A percentile compares a stretch with the other conserved stretches of the same genome.
Evolutionary conservation across 1,140 invertebrate species (phyloP).

Genomic region (Neodiprion virginianus): DNA sequence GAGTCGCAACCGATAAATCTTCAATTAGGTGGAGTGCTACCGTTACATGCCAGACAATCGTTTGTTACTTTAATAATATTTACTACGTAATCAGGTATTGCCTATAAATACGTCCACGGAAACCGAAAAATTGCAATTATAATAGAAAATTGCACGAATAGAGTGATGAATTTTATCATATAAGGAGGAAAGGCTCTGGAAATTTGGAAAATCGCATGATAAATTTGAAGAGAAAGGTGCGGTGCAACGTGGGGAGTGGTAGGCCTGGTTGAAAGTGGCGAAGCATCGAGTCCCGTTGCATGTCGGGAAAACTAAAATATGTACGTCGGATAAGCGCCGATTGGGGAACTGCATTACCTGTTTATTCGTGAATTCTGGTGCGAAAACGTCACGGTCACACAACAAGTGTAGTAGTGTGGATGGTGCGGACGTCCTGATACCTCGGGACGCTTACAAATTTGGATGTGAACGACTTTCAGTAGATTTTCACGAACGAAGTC

Average conservation of each 20-base stretch:
- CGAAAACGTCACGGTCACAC: conserved; percentile 1
- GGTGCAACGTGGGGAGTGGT: neutral
- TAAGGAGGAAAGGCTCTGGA: too few species aligned
- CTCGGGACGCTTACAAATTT: neutral
- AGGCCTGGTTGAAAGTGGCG: neutral
- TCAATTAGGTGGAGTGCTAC: too few species aligned
- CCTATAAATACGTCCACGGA: too few species aligned
- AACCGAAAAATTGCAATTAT: too few species aligned
- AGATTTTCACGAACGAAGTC: neutral
- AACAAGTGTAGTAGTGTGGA: neutral
- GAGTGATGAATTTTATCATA: too few species aligned
- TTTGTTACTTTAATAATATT: too few species aligned
- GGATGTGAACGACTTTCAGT: neutral
- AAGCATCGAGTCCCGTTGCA: conserved; percentile 6
- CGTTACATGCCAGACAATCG: too few species aligned
- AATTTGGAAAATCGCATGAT: too few species aligned
- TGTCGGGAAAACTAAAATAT: neutral
- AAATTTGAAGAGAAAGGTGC: too few species aligned
- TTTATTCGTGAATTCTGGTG: conserved; percentile 5
- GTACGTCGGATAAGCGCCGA: conserved; percentile 6
- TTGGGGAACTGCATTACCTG: conserved; percentile 6
- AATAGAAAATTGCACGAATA: too few species aligned
- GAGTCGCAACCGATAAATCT: too few species aligned
- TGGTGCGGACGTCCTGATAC: neutral
- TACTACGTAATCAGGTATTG: too few species aligned